Conservation (phyloP, 1,140 invertebrate species). For the Aphaenogaster rudis region DNA sequence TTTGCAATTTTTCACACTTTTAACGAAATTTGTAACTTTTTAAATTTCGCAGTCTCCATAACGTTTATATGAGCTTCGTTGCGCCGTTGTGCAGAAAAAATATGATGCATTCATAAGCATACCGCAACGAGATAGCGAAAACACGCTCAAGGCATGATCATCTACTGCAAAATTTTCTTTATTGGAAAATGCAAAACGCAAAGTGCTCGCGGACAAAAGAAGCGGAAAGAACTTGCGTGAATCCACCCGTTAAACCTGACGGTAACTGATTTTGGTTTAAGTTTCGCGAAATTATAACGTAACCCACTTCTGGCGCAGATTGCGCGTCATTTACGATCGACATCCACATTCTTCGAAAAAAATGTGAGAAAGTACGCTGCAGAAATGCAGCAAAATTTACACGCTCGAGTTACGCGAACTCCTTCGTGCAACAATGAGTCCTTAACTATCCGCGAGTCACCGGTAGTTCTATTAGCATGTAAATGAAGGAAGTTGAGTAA, state of each 20-base stretch:
- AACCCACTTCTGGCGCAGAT: background rate
- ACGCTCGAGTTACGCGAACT: conserved; percentile 59
- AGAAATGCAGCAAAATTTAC: conserved; percentile 64
- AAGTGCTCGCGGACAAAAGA: background rate
- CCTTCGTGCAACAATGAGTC: conserved; percentile 64
- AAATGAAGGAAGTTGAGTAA: conserved; percentile 70
- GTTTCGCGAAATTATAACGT: conserved; percentile 16
- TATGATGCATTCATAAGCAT: background rate
- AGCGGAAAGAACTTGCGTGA: background rate
- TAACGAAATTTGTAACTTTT: background rate
- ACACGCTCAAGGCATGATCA: background rate
- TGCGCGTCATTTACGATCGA: conserved; percentile 31
- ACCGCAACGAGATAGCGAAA: background rate
- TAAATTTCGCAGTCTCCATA: background rate
- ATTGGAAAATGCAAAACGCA: background rate
- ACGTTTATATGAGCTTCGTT: conserved; percentile 4
- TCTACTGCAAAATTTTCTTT: background rate
- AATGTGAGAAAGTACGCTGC: conserved; percentile 47
- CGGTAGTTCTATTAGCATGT: conserved; percentile 65
- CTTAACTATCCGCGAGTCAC: conserved; percentile 68
- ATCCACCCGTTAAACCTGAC: background rate
- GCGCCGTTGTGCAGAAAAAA: background rate
- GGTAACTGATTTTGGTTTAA: background rate
- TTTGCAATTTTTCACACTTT: background rate
- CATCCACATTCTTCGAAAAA: background rate